phyloP scores from a whole-genome alignment of 2,797 vertebrate genomes.

The Chaetodon trifasciatus region DNA sequence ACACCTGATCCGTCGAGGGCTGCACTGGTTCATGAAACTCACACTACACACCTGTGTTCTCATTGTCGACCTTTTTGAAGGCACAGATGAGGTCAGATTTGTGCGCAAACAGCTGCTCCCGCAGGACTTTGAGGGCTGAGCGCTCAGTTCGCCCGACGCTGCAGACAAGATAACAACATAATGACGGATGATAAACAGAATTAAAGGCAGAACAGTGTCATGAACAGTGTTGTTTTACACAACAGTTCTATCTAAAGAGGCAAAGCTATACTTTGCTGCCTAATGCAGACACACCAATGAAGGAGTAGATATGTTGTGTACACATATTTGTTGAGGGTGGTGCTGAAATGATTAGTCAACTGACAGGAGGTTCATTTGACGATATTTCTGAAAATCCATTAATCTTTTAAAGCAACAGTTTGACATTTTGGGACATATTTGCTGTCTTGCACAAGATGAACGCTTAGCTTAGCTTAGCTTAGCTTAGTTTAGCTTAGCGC shows the following conservation, averaged over 20 bases:
- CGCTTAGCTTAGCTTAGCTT: background rate
- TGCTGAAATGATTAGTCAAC: background rate
- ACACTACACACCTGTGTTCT: conserved; percentile 84
- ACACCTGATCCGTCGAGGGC: conserved; percentile 20
- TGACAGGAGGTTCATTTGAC: background rate
- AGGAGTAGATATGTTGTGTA: background rate
- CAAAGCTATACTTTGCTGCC: too few relatives aligned
- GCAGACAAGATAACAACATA: conserved; percentile 29
- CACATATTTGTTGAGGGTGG: background rate
- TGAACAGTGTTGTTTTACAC: background rate
- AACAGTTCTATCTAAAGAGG: too few relatives aligned
- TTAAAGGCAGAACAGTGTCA: background rate
- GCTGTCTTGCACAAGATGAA: background rate
- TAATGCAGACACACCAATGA: background rate
- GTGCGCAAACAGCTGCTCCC: conserved; percentile 93
- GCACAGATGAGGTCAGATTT: conserved; percentile 90
- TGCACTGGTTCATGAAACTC: conserved; percentile 14
- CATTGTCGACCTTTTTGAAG: conserved; percentile 87
- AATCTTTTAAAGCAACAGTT: background rate
- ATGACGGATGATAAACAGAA: background rate
- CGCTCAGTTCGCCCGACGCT: conserved; percentile 93
- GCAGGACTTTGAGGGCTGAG: conserved; percentile 91
- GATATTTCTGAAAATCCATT: background rate
- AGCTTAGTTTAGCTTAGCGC: background rate
- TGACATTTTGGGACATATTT: background rate